Base-by-base conservation (phyloP, 1,140 invertebrate genomes). In the Calephelis nemesis region DNA sequence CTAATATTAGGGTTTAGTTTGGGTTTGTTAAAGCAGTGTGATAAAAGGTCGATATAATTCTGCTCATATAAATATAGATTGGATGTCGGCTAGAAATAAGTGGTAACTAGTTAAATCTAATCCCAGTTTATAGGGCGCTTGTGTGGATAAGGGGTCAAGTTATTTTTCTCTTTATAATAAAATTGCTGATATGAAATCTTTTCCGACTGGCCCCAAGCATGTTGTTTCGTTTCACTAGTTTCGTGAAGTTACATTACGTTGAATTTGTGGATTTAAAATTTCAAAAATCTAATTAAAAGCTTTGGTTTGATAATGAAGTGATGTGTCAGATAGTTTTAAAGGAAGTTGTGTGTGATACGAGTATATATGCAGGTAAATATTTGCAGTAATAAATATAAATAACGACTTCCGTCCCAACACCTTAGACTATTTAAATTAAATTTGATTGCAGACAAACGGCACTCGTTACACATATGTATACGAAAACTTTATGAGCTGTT, bases 111-210 rank as follows among this genome's bases (percentile, higher is more conserved):
- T 60, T 60, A 11, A 60, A 60, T 40, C 12, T 19, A 42, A 60
- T 60, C 58, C 12, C 58, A 7, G 54, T 39, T 60, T 60, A 58
- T 60, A 60, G 30, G 11, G 58, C 39, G 39, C 58, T 60, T 60
- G 30, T 40, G 30, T 40, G 58, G 12, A 39, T 40, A 60, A 4
- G 58, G 39, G 30, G 58, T 40, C 58, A 40, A 60, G 58, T 19
- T 60, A 60, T 60, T 60, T 60, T 7, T 58, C 58, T 40, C 39
- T 60, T 40, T 60, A 60, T 60, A 60, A 60, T 60, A 60, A 60
- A 30, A 40, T 60, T 8, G 54, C 54, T 60, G 30, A 40, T 39
- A 40, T 7, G 54, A 60, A 60, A 60, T 60, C 12, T 60, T 60
- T 3, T 12, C 30, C 30, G 8, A 40, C 12, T 60, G 30, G 54